Evolutionary conservation across 2,797 vertebrate species (phyloP).

Genomic region (Rhyacichthys aspro): DNA sequence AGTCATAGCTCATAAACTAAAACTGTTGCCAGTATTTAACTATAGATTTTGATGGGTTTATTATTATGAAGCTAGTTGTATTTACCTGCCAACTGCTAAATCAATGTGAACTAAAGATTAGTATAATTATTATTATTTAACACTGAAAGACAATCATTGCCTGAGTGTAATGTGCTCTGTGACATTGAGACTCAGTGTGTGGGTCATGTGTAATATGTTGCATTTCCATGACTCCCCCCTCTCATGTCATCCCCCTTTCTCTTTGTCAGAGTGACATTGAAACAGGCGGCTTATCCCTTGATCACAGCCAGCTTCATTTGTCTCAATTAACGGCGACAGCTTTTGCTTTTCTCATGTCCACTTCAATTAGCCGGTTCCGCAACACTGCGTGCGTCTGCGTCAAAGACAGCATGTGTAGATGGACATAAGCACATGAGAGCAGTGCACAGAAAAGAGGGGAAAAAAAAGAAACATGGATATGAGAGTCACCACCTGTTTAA

Average conservation of each 20-base stretch:
- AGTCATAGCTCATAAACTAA: slow-evolving; percentile 4
- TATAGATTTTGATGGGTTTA: neutral
- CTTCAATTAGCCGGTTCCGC: slow-evolving; percentile 61
- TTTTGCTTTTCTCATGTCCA: slow-evolving; percentile 75
- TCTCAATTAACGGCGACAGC: slow-evolving; percentile 79
- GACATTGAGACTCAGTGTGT: slow-evolving; percentile 38
- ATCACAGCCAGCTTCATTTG: slow-evolving; percentile 75
- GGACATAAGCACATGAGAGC: slow-evolving; percentile 9
- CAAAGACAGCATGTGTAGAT: slow-evolving; percentile 23
- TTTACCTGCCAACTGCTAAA: too few species aligned
- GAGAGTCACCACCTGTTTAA: neutral
- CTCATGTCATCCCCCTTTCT: slow-evolving; percentile 17
- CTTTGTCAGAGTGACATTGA: slow-evolving; percentile 68
- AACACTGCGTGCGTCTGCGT: slow-evolving; percentile 37
- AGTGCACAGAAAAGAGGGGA: neutral
- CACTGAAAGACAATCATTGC: neutral
- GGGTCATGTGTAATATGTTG: slow-evolving; percentile 34
- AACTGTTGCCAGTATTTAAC: slow-evolving; percentile 12
- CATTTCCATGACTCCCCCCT: slow-evolving; percentile 11
- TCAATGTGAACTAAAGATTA: too few species aligned
- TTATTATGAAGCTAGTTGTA: too few species aligned
- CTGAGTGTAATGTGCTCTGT: neutral
- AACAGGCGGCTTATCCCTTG: slow-evolving; percentile 66
- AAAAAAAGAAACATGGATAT: neutral
- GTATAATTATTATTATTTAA: neutral